Conservation (phyloP, 2,888 invertebrate genomes). For the Ophion ventricosus region DNA sequence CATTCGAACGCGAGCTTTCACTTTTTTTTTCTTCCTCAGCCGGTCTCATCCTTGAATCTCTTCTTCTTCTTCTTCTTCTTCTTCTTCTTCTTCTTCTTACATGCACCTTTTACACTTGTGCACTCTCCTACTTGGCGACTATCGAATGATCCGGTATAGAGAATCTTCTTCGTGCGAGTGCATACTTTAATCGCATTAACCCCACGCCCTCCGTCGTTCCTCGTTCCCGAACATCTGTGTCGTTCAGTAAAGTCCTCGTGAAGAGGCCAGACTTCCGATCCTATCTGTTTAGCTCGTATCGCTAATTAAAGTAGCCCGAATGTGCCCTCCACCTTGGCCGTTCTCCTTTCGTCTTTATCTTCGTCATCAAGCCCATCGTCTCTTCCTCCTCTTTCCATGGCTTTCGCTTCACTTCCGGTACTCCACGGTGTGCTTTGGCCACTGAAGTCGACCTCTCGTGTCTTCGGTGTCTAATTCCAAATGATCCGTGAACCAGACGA, state of each 20-base stretch:
- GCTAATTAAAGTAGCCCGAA: conserved; percentile 73
- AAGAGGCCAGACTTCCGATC: conserved; percentile 65
- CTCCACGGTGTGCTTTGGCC: conserved; percentile 22
- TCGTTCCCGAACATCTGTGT: conserved; percentile 54
- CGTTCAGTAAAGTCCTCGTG: conserved; percentile 56
- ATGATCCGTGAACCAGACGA: conserved; percentile 21
- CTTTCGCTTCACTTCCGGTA: not conserved
- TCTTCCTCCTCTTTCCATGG: not conserved
- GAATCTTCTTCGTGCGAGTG: conserved; percentile 72
- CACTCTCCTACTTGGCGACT: conserved; percentile 62
- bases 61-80: conserved; percentile 47
- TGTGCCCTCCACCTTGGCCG: conserved; percentile 44
- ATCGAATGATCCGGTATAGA: conserved; percentile 64
- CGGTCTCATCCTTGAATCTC: conserved; percentile 45
- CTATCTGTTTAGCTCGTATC: conserved; percentile 66
- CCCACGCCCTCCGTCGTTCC: conserved; percentile 37
- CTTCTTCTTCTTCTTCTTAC: conserved; percentile 45
- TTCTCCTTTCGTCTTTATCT: conserved; percentile 27
- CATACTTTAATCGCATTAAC: conserved; percentile 74
- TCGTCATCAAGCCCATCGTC: conserved; percentile 36
- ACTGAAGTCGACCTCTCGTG: conserved; percentile 20
- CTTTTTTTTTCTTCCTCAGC: conserved; percentile 6
- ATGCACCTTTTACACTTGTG: conserved; percentile 37
- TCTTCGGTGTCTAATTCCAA: conserved; percentile 39
- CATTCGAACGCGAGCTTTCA: conserved; percentile 12